These are phyloP conservation scores for Papilio machaon DNA, from an alignment of 1,140 invertebrate genomes.

Conservation along the genomic window DNA sequence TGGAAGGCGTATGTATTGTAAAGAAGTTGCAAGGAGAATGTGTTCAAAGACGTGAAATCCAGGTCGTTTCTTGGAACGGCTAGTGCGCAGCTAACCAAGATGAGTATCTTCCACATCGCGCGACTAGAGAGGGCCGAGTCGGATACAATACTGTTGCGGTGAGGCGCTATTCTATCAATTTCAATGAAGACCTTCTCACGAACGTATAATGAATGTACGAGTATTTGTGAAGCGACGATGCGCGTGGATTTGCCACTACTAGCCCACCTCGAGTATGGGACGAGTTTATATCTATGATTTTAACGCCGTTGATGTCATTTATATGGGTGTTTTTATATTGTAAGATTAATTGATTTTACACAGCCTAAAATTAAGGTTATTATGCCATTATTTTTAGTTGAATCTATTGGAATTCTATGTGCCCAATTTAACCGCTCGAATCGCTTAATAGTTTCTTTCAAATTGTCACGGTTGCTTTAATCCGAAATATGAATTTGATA, in stretches of 20 bases:
- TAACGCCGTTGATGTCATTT: constrained; percentile 4
- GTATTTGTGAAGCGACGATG: constrained; percentile 61
- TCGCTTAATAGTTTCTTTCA: neutral
- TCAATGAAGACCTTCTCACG: constrained; percentile 65
- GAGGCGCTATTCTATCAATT: constrained; percentile 61
- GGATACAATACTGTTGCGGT: constrained; percentile 56
- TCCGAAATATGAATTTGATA: constrained; percentile 1
- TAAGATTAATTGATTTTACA: constrained; percentile 28
- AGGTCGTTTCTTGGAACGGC: constrained; percentile 54
- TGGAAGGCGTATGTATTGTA: constrained; percentile 67
- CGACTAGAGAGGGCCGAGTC: constrained; percentile 53
- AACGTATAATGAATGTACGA: constrained; percentile 60
- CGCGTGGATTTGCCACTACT: constrained; percentile 34
- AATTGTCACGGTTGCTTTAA: constrained; percentile 1
- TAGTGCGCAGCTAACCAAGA: constrained; percentile 53
- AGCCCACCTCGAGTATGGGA: constrained; percentile 21
- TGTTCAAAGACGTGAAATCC: constrained; percentile 63
- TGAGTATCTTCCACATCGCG: constrained; percentile 64
- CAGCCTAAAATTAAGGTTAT: constrained; percentile 20
- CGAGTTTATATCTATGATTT: constrained; percentile 33
- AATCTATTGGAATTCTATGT: constrained; percentile 6
- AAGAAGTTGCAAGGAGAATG: constrained; percentile 67
- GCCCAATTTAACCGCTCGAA: neutral
- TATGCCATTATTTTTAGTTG: constrained; percentile 16
- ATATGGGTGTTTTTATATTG: constrained; percentile 34